Conservation (phyloP, 2,888 invertebrate species). For the Metallyticus violacea region DNA sequence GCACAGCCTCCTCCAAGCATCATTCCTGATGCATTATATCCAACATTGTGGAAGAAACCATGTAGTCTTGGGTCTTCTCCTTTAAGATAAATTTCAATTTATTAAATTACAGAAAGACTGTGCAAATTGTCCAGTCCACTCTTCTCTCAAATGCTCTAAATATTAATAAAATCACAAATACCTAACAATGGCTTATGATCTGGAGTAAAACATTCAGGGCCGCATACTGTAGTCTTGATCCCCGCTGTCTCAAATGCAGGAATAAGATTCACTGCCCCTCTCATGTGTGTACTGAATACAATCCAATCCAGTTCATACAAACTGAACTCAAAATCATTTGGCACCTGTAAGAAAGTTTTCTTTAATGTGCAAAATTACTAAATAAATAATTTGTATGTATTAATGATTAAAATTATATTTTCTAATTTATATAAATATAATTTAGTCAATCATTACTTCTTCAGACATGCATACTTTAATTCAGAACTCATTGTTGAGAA, state of each 20-base stretch:
- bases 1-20: slow-evolving; percentile 88
- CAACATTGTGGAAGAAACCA: slow-evolving; percentile 83
- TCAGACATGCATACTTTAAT: background rate
- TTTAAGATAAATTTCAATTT: background rate
- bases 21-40: slow-evolving; percentile 89
- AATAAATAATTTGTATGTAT: background rate
- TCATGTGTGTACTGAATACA: slow-evolving; percentile 73
- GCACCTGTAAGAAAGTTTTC: slow-evolving; percentile 51
- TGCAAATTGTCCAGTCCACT: no score
- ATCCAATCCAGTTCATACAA: slow-evolving; percentile 87
- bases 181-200: slow-evolving; percentile 88
- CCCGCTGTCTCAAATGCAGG: slow-evolving; percentile 73
- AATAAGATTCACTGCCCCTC: slow-evolving; percentile 65
- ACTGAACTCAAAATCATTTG: slow-evolving; percentile 75
- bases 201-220: slow-evolving; percentile 89
- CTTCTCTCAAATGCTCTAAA: no score
- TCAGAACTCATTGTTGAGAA: no score
- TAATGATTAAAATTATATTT: background rate
- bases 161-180: background rate
- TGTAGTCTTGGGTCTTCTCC: slow-evolving; percentile 46
- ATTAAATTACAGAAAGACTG: background rate
- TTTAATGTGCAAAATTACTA: background rate
- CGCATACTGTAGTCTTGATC: slow-evolving; percentile 83
- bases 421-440: no score
- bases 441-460: no score